Base-by-base conservation (phyloP, 2,888 invertebrate genomes). In the Habrosyne pyritoides region DNA sequence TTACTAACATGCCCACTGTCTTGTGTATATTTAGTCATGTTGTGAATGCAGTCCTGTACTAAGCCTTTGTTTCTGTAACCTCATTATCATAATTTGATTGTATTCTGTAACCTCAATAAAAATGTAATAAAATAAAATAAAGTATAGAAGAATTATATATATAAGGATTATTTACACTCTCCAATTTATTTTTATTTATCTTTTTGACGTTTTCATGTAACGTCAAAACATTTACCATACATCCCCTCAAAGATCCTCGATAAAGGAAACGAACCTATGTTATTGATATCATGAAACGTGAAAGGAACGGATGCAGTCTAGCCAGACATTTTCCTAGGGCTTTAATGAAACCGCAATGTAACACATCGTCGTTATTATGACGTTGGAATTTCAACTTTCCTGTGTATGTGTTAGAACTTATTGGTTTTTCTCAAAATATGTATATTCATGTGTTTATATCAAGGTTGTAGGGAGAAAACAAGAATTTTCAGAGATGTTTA, bases 321-420 rank as follows among this genome's bases (percentile, higher is more conserved):
- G 73, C 80, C 77, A 81, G 81, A 81, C 79, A 75, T 75, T 78
- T 79, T 77, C 71, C 74, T 77, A 76, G 57, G 77, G 78, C 73
- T 79, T 75, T 84, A 83, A 81, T 83, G 79, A 81, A 83, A 84
- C 83, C 79, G 63, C 79, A 72, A 67, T 71, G 64, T 76, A 80
- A 75, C 71, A 65, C 77, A 74, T 74, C 71, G 67, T 66, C 73
- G 72, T 77, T 78, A n/a, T 33, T 33, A 79, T 78, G 72, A 71
- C 69, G 70, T 59, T 26, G 71, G 69, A 74, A 77, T 80, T 76
- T 67, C 60, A 62, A 56, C 56, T 53, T 47, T 56, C 54, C 65
- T 61, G 18, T 18, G 42, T 18, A 14, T 50, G 50, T 46, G 54
- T 42, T 56, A 56, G 56, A 56, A 53, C 8, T 61, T 60, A 66